phyloP scores from a whole-genome alignment of 2,113 vertebrate genomes.

The Ginglymostoma cirratum region DNA sequence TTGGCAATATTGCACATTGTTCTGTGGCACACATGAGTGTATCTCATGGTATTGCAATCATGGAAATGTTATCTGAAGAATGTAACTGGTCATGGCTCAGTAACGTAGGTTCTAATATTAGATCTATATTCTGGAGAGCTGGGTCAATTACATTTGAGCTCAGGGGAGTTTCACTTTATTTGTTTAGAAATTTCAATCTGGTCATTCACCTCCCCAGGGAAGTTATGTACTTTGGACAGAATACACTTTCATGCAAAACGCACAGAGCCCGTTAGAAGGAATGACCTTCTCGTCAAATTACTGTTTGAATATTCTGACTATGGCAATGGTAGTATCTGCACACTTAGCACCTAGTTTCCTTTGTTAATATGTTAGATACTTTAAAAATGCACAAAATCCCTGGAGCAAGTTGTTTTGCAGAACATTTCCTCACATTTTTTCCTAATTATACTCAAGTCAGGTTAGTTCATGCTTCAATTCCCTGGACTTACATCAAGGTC shows the following conservation, averaged over 20 bases:
- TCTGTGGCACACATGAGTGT: background rate
- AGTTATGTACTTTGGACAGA: background rate
- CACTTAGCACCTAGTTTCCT: background rate
- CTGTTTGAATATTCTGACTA: background rate
- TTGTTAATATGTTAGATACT: background rate
- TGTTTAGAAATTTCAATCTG: background rate
- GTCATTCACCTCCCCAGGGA: background rate
- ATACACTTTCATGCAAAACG: background rate
- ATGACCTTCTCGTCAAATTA: background rate
- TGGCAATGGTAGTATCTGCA: background rate
- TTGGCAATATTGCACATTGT: background rate
- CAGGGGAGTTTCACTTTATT: background rate
- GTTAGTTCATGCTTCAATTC: background rate
- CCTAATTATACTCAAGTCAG: background rate
- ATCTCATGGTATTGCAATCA: background rate
- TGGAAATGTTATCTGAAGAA: background rate
- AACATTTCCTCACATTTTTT: background rate
- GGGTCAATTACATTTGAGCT: background rate
- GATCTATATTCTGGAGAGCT: background rate
- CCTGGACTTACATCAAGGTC: background rate
- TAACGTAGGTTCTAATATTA: conserved; percentile 8
- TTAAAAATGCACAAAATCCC: background rate
- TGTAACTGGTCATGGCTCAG: background rate
- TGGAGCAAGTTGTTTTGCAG: background rate
- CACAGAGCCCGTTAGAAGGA: background rate